These are phyloP conservation scores for Ciconia maguari DNA, from an alignment of 2,113 vertebrate genomes.

Conservation along the genomic window DNA sequence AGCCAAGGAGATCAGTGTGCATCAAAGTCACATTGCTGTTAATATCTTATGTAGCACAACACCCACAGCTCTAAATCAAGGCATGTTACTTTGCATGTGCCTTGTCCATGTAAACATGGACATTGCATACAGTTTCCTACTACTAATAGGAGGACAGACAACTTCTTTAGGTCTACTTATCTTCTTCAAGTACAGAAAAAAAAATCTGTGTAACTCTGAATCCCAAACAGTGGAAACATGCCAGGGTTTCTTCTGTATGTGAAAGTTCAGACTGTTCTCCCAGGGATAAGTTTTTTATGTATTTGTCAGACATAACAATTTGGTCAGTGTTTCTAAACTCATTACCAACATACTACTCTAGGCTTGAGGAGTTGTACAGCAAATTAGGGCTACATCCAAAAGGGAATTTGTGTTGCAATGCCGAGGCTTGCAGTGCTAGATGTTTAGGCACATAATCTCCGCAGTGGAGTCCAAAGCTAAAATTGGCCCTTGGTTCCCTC, in stretches of 20 bases:
- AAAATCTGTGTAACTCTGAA: background rate
- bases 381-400: background rate
- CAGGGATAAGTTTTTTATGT: background rate
- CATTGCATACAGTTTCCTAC: background rate
- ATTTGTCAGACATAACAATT: background rate
- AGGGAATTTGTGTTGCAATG: background rate
- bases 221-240: background rate
- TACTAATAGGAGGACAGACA: background rate
- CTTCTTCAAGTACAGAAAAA: background rate
- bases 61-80: background rate
- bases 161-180: background rate
- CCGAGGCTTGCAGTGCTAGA: background rate
- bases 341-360: background rate
- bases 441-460: background rate
- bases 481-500: background rate
- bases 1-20: background rate
- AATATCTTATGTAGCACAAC: background rate
- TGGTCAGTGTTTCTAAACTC: background rate
- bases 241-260: background rate
- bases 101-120: background rate
- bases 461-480: background rate
- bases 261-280: background rate
- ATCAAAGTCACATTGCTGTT: background rate
- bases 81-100: background rate
- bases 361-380: background rate